These are phyloP conservation scores for Crotalus viridis DNA, from an alignment of 2,113 vertebrate genomes.

Conservation along the genomic window DNA sequence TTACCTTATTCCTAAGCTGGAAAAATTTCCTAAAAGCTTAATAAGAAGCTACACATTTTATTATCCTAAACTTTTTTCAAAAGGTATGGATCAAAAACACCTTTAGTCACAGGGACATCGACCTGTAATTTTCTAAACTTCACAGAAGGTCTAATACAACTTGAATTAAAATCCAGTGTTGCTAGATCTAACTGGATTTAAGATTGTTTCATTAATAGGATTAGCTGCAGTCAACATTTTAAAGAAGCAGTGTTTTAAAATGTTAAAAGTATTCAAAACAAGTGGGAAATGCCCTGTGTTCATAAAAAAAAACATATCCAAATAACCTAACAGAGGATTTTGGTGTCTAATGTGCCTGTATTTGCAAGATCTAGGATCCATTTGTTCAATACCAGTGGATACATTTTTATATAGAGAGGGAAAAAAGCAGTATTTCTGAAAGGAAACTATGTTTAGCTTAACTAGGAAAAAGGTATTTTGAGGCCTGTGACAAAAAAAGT, in stretches of 20 bases:
- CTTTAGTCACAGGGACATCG: neutral
- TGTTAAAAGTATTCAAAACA: slow-evolving; percentile 27
- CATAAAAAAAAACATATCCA: neutral
- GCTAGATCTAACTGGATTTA: neutral
- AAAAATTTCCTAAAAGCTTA: neutral
- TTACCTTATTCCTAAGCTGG: neutral
- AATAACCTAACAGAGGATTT: slow-evolving; percentile 33
- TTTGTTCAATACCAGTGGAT: slow-evolving; percentile 18
- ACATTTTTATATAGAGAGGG: neutral
- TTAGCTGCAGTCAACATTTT: neutral
- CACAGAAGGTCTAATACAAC: neutral
- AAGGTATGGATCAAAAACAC: neutral
- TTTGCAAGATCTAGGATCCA: slow-evolving; percentile 21
- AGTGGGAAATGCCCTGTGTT: slow-evolving; percentile 10
- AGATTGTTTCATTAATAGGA: neutral
- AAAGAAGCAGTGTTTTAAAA: neutral
- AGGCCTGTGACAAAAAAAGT: neutral
- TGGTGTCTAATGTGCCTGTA: slow-evolving; percentile 13
- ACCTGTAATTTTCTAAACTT: neutral
- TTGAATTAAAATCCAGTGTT: neutral
- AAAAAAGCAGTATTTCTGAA: slow-evolving; percentile 34
- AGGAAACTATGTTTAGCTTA: neutral
- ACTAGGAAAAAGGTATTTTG: neutral
- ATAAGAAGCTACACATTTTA: neutral
- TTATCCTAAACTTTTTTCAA: neutral